Percentiles rank a stretch among this genome's conserved stretches.
Evolutionary conservation across 2,797 vertebrate species (phyloP).

Genomic region (Sphenopsis melanotis): DNA sequence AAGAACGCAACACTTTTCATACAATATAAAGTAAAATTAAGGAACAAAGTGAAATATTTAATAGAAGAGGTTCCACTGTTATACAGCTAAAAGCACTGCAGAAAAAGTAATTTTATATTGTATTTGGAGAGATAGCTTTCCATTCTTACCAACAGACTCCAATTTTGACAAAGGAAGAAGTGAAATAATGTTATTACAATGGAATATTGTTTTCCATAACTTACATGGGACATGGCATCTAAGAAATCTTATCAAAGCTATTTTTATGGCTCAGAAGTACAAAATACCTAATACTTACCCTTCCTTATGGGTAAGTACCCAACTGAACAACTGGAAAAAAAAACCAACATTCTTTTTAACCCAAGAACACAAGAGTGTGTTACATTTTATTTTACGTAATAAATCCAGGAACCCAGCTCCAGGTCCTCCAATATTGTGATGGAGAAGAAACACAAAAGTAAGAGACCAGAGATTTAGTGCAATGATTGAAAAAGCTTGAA

Average conservation of each 20-base stretch:
- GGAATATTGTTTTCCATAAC: background rate
- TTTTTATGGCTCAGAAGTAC: background rate
- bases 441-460: background rate
- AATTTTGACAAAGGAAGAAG: background rate
- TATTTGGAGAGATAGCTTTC: background rate
- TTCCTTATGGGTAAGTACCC: background rate
- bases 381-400: background rate
- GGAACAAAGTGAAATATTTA: background rate
- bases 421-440: background rate
- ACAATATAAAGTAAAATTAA: background rate
- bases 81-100: background rate
- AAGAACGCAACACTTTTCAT: background rate
- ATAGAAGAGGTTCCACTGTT: background rate
- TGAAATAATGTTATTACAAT: constrained; percentile 7
- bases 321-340: background rate
- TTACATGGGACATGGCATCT: background rate
- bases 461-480: background rate
- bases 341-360: background rate
- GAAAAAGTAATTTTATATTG: background rate
- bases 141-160: background rate
- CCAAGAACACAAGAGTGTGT: background rate
- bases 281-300: background rate
- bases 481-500: background rate
- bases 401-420: background rate
- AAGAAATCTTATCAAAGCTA: background rate